Conservation (phyloP, 1,140 invertebrate species). For the Pantala flavescens region DNA sequence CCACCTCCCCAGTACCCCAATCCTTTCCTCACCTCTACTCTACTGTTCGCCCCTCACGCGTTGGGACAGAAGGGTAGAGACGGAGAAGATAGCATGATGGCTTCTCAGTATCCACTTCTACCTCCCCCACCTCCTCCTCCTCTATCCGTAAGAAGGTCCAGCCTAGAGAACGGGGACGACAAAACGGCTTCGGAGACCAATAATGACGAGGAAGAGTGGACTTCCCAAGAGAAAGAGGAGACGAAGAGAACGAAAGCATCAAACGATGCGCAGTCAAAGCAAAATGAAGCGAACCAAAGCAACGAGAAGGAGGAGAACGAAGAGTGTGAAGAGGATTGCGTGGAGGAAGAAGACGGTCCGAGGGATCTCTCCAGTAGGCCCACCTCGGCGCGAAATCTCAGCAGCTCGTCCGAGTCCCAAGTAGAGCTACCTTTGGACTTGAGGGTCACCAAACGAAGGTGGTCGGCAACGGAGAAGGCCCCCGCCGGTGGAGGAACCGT, state of each 20-base stretch:
- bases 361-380: slow-evolving; percentile 14
- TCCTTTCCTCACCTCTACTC: not conserved
- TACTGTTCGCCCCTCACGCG: not conserved
- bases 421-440: slow-evolving; percentile 28
- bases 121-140: slow-evolving; percentile 34
- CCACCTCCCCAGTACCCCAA: slow-evolving; percentile 14
- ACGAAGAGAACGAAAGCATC: not conserved
- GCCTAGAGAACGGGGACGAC: slow-evolving; percentile 25
- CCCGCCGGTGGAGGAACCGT: not conserved
- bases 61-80: not conserved
- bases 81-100: slow-evolving; percentile 23
- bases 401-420: slow-evolving; percentile 32
- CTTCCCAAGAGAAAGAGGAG: slow-evolving; percentile 9
- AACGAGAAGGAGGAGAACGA: slow-evolving; percentile 19
- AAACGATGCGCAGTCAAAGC: not conserved
- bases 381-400: slow-evolving; percentile 15
- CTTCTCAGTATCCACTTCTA: slow-evolving; percentile 43
- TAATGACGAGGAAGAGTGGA: slow-evolving; percentile 13
- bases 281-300: not conserved
- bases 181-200: slow-evolving; percentile 20
- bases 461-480: slow-evolving; percentile 17
- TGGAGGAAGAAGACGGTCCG: slow-evolving; percentile 11
- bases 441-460: slow-evolving; percentile 22
- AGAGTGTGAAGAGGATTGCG: slow-evolving; percentile 17
- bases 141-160: slow-evolving; percentile 35